phyloP scores from a whole-genome alignment of 2,888 invertebrate genomes.

The Cloeon dipterum region DNA sequence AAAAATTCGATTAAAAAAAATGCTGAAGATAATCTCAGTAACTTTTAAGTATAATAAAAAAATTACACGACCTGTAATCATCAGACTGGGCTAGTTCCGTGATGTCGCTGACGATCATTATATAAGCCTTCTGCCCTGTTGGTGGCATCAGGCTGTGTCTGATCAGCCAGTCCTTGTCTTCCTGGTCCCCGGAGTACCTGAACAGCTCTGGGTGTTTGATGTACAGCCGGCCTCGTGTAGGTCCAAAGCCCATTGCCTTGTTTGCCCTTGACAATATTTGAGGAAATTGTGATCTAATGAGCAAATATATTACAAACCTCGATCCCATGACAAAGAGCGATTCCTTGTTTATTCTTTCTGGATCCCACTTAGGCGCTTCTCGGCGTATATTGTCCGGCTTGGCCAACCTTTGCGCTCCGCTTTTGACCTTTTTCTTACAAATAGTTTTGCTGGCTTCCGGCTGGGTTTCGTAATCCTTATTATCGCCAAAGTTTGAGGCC shows the following conservation, averaged over 20 bases:
- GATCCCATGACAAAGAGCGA: constrained; percentile 62
- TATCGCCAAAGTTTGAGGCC: too few relatives aligned
- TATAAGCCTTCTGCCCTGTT: constrained; percentile 55
- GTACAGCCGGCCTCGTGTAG: constrained; percentile 48
- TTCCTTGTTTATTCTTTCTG: constrained; percentile 41
- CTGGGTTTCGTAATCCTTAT: too few relatives aligned
- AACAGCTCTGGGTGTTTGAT: constrained; percentile 54
- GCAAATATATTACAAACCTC: constrained; percentile 20
- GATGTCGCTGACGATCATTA: constrained; percentile 56
- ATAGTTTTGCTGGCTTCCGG: too few relatives aligned
- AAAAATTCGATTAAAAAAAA: too few relatives aligned
- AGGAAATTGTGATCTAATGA: background rate
- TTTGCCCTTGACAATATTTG: constrained; percentile 21
- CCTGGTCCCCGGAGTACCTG: constrained; percentile 53
- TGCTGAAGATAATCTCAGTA: too few relatives aligned
- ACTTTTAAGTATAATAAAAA: too few relatives aligned
- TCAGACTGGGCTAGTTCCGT: constrained; percentile 47
- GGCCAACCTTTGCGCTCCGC: too few relatives aligned
- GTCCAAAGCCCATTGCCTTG: constrained; percentile 48
- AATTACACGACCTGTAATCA: constrained; percentile 37
- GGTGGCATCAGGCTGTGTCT: constrained; percentile 53
- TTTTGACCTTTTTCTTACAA: too few relatives aligned
- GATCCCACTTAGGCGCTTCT: constrained; percentile 48
- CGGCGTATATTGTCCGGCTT: constrained; percentile 20
- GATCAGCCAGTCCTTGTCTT: constrained; percentile 61